Evolutionary conservation across 1,140 invertebrate genomes (phyloP), one percentile per base, ranked within the genome.

Genomic region (Brachionus calyciflorus): DNA sequence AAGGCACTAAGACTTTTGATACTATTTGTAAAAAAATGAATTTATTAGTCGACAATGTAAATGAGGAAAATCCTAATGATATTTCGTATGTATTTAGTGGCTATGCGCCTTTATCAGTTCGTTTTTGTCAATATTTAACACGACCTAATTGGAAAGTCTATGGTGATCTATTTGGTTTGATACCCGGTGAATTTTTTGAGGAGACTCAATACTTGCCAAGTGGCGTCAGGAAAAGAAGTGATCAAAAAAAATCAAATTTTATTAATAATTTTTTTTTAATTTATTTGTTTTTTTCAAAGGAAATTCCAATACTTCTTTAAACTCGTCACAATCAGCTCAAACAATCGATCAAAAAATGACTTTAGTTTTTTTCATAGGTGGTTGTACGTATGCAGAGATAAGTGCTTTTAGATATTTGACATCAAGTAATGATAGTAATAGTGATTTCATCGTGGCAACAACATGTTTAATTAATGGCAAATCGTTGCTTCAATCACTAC

Each of bases 281-380:
- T 73, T 17, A n/a, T 78, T 51, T 5, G 9, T 5, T 5, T 9
- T 60, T 14, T 77, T 79, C 79, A 0, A 76, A 85, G 84, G 83
- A 65, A 81, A 80, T 40, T 86, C 85, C 28, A 81, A 82, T 9
- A 81, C 80, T 17, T 86, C 85, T 5, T 80, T 83, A 40, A 82
- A 84, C 79, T 85, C 84, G 49, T 82, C 79, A 68, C 78, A 80
- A 7, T 80, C 77, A 6, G n/a, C 21, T 2, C 40, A 53, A 41
- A 75, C 12, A 28, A 26, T 33, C 17, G 86, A 87, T 40, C 84
- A 84, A 79, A 85, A 84, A 81, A 89, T 94, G 0, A 90, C 94
- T n/a, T 83, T 98, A 4, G 92, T 98, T 0, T 93, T 96, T 82
- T 96, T 97, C 82, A 90, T 98, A 21, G 95, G 96, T 10, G 96